A percentile compares a stretch with the other conserved stretches of the same genome.
These are phyloP conservation scores for Ceyx margarethae DNA, from an alignment of 2,113 vertebrate species.

Conservation along the genomic window DNA sequence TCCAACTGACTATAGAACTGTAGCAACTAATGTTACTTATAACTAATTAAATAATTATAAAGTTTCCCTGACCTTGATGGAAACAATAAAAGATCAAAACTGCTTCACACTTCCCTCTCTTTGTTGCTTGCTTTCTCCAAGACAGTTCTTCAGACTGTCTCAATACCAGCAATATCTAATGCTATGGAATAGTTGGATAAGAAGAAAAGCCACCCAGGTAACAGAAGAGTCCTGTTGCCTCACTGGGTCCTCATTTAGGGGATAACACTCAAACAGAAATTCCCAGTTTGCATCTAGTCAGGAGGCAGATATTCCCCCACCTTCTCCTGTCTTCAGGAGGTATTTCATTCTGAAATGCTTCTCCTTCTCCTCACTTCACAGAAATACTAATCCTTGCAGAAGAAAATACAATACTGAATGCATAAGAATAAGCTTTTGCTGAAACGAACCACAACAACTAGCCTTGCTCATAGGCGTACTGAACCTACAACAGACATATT, in stretches of 20 bases:
- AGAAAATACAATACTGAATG: not conserved
- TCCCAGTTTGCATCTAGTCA: not conserved
- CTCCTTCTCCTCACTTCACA: not conserved
- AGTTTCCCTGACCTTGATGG: not conserved
- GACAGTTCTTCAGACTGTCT: not conserved
- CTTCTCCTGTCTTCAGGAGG: not conserved
- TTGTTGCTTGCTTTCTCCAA: constrained; percentile 12
- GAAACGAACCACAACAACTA: not conserved
- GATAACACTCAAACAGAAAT: not conserved
- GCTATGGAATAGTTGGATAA: not conserved
- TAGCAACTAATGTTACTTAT: not conserved
- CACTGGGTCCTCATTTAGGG: not conserved
- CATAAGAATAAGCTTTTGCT: not conserved
- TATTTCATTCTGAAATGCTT: not conserved
- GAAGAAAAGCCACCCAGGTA: not conserved
- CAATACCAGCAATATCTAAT: not conserved
- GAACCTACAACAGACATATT: not conserved
- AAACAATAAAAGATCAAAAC: not conserved
- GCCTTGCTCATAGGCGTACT: not conserved
- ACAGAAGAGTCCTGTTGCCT: not conserved
- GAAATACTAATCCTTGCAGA: not conserved
- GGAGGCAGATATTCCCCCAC: not conserved
- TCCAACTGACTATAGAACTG: not conserved
- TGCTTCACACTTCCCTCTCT: not conserved
- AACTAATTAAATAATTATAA: not conserved